Evolutionary conservation across 2,113 vertebrate species (phyloP), one percentile per base, ranked within the genome.

Genomic region (Scolopax mira): DNA sequence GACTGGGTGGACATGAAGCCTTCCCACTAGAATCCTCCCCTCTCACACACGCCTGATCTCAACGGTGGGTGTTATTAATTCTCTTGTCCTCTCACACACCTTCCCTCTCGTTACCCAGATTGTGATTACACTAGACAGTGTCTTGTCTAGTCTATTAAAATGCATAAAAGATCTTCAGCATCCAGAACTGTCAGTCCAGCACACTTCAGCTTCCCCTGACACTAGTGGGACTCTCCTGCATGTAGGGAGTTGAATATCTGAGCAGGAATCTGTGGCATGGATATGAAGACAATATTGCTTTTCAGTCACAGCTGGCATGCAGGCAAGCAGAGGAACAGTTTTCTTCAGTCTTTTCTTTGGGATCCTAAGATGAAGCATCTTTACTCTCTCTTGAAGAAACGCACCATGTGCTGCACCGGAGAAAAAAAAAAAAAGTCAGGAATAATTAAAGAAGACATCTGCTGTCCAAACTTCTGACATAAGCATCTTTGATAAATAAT

Each of bases 401-500:
- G 81, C 75, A 72, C 69, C 58, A 7, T 77, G 87, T 73, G 57
- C 72, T 89, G 37, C 30, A 13, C n/a, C 37, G 58, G 61, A 79
- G 79, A 11, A 96, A 62, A 79, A 42, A 62, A 79, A 42, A 41
- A 81, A 95, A 86, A 71, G 46, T 85, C 72, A 84, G 81, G 75
- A 92, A 90, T 96, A 96, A 93, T 96, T 97, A 83, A 91, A 97
- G 78, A 85, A 52, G 52, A 95, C 61, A 58, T 93, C 78, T 92
- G 73, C 92, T 91, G 90, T 96, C 92, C 90, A 86, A 69, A 92
- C 74, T 89, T 92, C 58, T 66, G 70, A 91, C 85, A 97, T 91
- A 87, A 79, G 85, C 66, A 73, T 57, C 79, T 73, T 90, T 85
- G 92, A 92, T 96, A 93, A 95, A 97, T 96, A 96, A 96, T 91